These are phyloP conservation scores for Gopherus flavomarginatus DNA, from an alignment of 2,113 vertebrate species.

Conservation along the genomic window DNA sequence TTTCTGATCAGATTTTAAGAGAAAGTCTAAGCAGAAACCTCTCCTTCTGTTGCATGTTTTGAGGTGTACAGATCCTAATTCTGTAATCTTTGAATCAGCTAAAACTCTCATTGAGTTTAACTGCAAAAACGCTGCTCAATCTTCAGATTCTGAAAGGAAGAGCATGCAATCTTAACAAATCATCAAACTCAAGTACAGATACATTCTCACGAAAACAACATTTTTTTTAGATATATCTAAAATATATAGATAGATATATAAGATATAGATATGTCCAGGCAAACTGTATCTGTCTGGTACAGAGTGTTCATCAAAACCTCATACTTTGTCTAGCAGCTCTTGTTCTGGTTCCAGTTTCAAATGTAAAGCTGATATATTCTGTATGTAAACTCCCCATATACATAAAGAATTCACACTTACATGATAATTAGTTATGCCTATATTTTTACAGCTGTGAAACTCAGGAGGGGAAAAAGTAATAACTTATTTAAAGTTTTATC, in stretches of 20 bases:
- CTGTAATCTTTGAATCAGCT: neutral
- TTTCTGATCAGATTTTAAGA: conserved; percentile 31
- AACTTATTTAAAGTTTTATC: neutral
- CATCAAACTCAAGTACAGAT: conserved; percentile 10
- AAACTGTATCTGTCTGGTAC: neutral
- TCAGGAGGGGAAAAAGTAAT: neutral
- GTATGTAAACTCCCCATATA: neutral
- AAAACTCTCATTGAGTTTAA: neutral
- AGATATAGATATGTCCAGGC: too few species aligned
- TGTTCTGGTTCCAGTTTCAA: neutral
- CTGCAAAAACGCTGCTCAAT: neutral
- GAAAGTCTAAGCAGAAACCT: conserved; percentile 38
- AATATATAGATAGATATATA: too few species aligned
- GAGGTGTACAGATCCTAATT: neutral
- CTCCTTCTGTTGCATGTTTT: neutral
- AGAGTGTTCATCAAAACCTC: conserved; percentile 18
- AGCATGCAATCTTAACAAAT: neutral
- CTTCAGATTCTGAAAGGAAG: conserved; percentile 43
- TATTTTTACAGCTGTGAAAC: conserved; percentile 49
- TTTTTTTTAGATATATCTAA: neutral
- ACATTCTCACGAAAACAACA: neutral
- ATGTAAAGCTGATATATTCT: neutral
- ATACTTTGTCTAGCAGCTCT: neutral
- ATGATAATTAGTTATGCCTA: conserved; percentile 13
- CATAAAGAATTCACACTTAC: conserved; percentile 32